Base-by-base conservation (phyloP, 2,113 vertebrate species). In the Phrynocephalus versicolor region DNA sequence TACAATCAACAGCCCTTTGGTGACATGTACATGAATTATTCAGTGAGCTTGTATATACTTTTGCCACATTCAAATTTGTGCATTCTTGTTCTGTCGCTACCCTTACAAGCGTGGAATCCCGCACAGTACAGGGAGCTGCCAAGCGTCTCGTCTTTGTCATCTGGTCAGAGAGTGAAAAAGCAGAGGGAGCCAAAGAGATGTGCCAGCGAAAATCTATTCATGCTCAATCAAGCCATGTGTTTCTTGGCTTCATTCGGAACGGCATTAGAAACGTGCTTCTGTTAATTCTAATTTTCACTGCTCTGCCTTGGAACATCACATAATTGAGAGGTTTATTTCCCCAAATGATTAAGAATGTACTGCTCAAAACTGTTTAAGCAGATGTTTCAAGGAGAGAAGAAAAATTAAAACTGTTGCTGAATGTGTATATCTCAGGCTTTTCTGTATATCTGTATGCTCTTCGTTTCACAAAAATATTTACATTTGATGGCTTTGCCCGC, bases 191-290 rank as follows among this genome's bases (percentile, higher is more conserved):
- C 80, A 71, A 70, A 57, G 45, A 35, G 41, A 35, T 21, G 30
- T 81, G 80, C 80, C 80, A 81, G 65, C 65, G 57, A 65, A 81
- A 71, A 82, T 82, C 80, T 55, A 82, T 82, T 82, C 80, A 82
- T 57, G 51, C 30, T 71, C 80, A 82, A 82, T 82, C 80, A 71
- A 82, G 45, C 65, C 45, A 27, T 71, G 80, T 82, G 67, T 82
- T 82, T 71, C 45, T 82, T 82, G 80, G 80, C 80, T 82, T 67
- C 21, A 35, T 71, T 82, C 45, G 57, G 80, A 51, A 69, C 12
- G 57, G 41, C 41, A 58, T 71, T 81, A 35, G 69, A n/a, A 35
- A 70, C 65, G 51, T 81, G 76, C 76, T 39, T 64, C 77, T 79
- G 37, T 57, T 81, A 81, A 81, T 81, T 81, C 65, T 71, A 58